Percentiles rank a stretch among this genome's conserved stretches.
Evolutionary conservation across 2,113 vertebrate genomes (phyloP).

Genomic region (Origma solitaria): DNA sequence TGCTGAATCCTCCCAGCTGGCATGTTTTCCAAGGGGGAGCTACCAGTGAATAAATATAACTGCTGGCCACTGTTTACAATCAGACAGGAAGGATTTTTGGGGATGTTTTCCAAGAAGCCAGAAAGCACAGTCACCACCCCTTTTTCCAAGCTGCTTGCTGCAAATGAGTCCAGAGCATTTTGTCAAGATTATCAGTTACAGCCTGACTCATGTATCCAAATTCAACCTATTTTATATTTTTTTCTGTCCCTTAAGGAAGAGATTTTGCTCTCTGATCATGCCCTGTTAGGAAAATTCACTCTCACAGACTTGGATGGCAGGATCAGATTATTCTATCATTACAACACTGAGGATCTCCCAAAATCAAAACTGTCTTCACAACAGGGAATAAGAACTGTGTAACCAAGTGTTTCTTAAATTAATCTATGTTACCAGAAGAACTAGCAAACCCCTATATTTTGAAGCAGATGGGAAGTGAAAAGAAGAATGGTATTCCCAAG

Average conservation of each 20-base stretch:
- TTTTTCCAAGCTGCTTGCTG: background rate
- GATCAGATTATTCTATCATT: background rate
- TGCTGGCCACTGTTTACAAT: background rate
- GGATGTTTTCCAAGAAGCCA: background rate
- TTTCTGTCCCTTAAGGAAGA: background rate
- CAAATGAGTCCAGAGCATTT: background rate
- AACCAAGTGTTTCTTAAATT: background rate
- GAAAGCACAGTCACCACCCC: background rate
- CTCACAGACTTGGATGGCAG: background rate
- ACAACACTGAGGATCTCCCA: background rate
- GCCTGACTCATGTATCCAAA: background rate
- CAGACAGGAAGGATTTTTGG: background rate
- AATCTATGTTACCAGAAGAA: background rate
- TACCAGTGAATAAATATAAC: background rate
- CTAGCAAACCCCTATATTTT: background rate
- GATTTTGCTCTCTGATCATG: background rate
- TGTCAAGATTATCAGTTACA: background rate
- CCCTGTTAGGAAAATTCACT: background rate
- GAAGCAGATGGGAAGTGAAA: background rate
- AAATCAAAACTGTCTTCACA: background rate
- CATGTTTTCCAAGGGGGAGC: background rate
- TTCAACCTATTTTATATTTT: background rate
- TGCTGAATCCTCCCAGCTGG: background rate
- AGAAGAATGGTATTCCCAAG: background rate
- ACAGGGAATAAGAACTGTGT: background rate